Conservation (phyloP, 2,113 vertebrate genomes). For the Saguinus imperator region DNA sequence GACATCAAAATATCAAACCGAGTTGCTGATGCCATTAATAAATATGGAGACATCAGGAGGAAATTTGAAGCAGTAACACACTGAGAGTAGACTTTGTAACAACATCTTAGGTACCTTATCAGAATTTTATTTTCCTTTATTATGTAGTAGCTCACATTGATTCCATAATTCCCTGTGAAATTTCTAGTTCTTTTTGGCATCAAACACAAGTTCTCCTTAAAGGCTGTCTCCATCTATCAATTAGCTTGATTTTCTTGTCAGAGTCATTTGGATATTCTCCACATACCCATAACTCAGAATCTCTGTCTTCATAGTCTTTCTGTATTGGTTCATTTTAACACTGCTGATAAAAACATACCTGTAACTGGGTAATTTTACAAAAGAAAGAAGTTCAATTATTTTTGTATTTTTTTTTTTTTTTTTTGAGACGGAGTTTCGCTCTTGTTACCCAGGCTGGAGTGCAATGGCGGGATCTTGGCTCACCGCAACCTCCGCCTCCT, state of each 20-base stretch:
- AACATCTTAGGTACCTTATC: background rate
- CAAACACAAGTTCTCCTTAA: background rate
- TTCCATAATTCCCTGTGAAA: background rate
- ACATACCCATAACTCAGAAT: background rate
- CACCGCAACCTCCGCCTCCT: too few relatives aligned
- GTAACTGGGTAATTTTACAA: too few relatives aligned
- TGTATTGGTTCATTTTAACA: too few relatives aligned
- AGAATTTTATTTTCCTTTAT: background rate
- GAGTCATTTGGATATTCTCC: background rate
- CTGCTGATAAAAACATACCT: too few relatives aligned
- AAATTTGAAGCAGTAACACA: background rate
- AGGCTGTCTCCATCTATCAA: background rate
- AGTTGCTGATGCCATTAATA: background rate
- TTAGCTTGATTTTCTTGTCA: slow-evolving; percentile 19
- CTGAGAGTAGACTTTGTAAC: background rate
- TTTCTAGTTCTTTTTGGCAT: background rate
- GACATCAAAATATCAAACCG: background rate
- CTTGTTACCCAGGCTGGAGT: too few relatives aligned
- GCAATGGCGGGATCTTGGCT: too few relatives aligned
- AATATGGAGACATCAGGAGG: background rate
- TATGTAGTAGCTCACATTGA: background rate
- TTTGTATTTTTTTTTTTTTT: too few relatives aligned
- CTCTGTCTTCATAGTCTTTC: background rate
- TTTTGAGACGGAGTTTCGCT: too few relatives aligned
- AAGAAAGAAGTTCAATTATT: too few relatives aligned